Evolutionary conservation across 2,888 invertebrate genomes (phyloP).

Genomic region (Caenorhabditis afra): DNA sequence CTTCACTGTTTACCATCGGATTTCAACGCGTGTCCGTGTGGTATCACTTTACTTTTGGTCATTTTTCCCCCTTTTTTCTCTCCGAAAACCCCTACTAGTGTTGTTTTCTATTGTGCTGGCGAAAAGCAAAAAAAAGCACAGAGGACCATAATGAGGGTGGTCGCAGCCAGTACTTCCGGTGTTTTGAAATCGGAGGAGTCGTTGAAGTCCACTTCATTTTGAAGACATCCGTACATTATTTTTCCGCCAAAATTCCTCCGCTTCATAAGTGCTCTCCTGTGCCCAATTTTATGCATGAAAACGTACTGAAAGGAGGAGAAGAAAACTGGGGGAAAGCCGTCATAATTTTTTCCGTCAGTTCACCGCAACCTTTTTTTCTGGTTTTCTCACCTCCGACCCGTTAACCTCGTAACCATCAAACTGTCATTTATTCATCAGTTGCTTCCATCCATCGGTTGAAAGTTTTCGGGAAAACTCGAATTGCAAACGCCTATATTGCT

Average conservation of each 20-base stretch:
- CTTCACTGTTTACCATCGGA: constrained; percentile 21
- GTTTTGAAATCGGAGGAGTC: constrained; percentile 57
- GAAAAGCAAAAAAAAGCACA: constrained; percentile 5
- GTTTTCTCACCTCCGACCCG: constrained; percentile 8
- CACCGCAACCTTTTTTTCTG: constrained; percentile 12
- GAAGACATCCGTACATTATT: constrained; percentile 52
- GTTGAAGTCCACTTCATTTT: constrained; percentile 54
- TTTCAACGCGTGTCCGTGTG: constrained; percentile 30
- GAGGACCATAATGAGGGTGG: constrained; percentile 45
- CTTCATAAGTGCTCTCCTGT: constrained; percentile 16
- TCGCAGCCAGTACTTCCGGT: constrained; percentile 48
- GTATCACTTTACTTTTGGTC: constrained; percentile 38
- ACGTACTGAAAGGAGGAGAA: too few species aligned
- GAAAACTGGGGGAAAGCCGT: background rate
- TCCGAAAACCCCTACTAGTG: background rate
- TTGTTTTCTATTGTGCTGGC: constrained; percentile 28
- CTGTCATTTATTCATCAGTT: constrained; percentile 43
- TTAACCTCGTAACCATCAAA: constrained; percentile 21
- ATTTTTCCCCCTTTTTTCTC: background rate
- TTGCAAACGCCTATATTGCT: background rate
- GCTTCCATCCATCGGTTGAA: constrained; percentile 4
- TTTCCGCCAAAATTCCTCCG: constrained; percentile 11
- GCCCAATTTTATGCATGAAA: constrained; percentile 50
- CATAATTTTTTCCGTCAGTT: constrained; percentile 10
- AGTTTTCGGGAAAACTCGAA: constrained; percentile 6